Conservation (phyloP, 2,797 vertebrate genomes). For the Danio albolineatus region DNA sequence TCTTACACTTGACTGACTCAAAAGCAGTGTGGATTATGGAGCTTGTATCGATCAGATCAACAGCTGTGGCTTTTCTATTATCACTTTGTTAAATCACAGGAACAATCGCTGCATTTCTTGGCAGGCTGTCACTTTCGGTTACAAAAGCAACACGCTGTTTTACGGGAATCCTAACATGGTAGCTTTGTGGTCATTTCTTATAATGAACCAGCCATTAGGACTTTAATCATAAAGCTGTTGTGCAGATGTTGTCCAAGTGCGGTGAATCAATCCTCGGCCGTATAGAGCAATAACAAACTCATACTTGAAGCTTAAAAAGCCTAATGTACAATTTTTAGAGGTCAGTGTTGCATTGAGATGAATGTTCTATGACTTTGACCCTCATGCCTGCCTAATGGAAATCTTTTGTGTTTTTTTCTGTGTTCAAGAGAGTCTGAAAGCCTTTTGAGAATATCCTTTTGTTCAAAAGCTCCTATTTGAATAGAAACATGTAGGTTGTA, state of each 20-base stretch:
- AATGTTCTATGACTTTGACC: conserved; percentile 21
- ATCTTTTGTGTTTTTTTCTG: conserved; percentile 40
- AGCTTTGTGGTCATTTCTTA: conserved; percentile 33
- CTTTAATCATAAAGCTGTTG: conserved; percentile 3
- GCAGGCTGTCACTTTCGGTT: conserved; percentile 40
- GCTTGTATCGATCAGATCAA: background rate
- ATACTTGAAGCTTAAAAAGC: conserved; percentile 13
- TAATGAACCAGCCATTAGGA: conserved; percentile 20
- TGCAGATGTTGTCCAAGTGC: background rate
- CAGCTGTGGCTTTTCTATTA: conserved; percentile 13
- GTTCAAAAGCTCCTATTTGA: conserved; percentile 1
- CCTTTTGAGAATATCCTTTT: conserved; percentile 15
- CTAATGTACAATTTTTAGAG: conserved; percentile 28
- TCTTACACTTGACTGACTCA: conserved; percentile 17
- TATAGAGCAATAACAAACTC: background rate
- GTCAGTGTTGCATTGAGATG: conserved; percentile 1
- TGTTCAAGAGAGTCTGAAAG: conserved; percentile 27
- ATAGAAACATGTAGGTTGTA: conserved; percentile 16
- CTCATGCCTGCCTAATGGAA: conserved; percentile 36
- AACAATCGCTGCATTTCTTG: conserved; percentile 39
- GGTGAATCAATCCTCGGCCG: background rate
- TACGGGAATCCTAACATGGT: conserved; percentile 21
- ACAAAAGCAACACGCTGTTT: conserved; percentile 27
- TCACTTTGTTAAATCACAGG: conserved; percentile 20
- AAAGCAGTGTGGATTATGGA: conserved; percentile 23